Conservation (phyloP, 2,113 vertebrate genomes). For the Mormyrus iriodes region DNA sequence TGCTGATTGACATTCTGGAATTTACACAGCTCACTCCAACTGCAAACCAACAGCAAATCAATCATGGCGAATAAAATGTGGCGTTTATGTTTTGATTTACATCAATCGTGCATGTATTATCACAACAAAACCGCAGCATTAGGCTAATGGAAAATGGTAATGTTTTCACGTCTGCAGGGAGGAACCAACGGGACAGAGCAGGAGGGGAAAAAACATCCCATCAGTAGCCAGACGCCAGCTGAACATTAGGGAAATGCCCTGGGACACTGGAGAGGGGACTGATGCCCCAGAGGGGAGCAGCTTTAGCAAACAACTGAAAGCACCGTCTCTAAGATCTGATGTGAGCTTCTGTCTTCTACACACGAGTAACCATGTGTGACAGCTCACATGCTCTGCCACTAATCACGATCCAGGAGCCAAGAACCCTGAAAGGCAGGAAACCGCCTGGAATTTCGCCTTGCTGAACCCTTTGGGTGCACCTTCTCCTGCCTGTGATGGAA, state of each 20-base stretch:
- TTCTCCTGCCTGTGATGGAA: neutral
- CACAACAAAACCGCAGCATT: neutral
- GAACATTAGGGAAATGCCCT: neutral
- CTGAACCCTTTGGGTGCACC: neutral
- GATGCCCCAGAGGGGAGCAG: neutral
- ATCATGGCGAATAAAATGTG: neutral
- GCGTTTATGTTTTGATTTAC: constrained; percentile 3
- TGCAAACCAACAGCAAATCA: neutral
- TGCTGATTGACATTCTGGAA: too few species aligned
- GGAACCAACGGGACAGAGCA: neutral
- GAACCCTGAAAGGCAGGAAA: neutral
- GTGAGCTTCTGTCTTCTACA: neutral
- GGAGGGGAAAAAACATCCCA: neutral
- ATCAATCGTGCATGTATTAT: neutral
- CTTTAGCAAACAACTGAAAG: neutral
- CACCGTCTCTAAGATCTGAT: neutral
- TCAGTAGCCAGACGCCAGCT: neutral
- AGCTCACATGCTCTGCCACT: neutral
- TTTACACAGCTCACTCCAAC: neutral
- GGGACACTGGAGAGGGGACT: neutral
- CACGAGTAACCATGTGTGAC: neutral
- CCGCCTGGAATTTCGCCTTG: neutral
- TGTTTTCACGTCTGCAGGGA: neutral
- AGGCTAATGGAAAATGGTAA: neutral
- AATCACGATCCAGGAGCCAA: neutral